Percentiles rank a stretch among this genome's conserved stretches.
Conservation (phyloP, 2,113 vertebrate species). For the Ctenodactylus gundi region DNA sequence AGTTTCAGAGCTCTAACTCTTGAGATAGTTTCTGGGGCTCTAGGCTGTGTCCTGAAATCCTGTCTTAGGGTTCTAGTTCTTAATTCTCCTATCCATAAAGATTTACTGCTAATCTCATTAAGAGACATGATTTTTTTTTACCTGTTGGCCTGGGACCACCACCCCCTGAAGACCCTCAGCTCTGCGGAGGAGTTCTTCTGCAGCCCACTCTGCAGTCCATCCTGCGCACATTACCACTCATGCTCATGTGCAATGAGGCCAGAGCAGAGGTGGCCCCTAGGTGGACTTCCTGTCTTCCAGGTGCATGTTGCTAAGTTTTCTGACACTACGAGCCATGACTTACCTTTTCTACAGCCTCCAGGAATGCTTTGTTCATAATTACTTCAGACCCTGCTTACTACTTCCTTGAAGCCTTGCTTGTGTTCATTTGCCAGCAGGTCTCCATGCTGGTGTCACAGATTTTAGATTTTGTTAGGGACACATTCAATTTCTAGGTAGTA, state of each 20-base stretch:
- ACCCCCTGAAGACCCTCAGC: background rate
- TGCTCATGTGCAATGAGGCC: background rate
- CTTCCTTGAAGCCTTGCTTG: background rate
- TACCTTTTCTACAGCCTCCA: background rate
- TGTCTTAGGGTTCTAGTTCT: background rate
- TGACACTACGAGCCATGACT: background rate
- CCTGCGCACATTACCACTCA: too few species aligned
- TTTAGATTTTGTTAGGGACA: background rate
- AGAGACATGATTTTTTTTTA: background rate
- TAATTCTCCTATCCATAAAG: background rate
- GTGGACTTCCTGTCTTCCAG: background rate
- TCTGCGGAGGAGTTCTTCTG: too few species aligned
- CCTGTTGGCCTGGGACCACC: background rate
- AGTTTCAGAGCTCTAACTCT: background rate
- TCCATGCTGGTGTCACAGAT: background rate
- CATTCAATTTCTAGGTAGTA: background rate
- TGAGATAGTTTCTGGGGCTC: too few species aligned
- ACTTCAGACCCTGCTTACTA: background rate
- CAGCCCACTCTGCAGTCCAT: background rate
- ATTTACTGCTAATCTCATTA: too few species aligned
- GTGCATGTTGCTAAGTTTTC: background rate
- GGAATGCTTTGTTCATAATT: background rate
- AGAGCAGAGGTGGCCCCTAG: background rate
- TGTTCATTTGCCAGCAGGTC: background rate
- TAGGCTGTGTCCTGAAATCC: background rate